Percentiles rank a stretch among this genome's conserved stretches.
Evolutionary conservation across 2,113 vertebrate species (phyloP).

Genomic region (Myrmecobius fasciatus): DNA sequence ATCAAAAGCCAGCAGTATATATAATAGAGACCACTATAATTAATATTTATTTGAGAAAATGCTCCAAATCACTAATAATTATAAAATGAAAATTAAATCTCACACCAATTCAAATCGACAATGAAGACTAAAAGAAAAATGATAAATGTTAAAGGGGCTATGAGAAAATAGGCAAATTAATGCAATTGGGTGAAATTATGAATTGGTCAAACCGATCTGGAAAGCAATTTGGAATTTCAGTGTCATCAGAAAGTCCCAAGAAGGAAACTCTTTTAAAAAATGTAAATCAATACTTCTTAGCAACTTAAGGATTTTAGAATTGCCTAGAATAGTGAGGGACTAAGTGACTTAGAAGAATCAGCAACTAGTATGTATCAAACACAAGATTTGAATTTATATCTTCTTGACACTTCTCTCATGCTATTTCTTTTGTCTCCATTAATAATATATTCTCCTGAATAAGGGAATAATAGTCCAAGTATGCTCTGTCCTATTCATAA

Average conservation of each 20-base stretch:
- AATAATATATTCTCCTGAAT: not conserved
- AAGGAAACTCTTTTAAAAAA: not conserved
- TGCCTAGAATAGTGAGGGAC: not conserved
- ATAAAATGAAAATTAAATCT: not conserved
- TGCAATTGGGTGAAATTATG: not conserved
- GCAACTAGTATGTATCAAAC: not conserved
- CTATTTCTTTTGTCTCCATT: not conserved
- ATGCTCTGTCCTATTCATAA: not conserved
- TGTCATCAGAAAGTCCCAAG: not conserved
- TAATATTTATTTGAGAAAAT: not conserved
- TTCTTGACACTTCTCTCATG: not conserved
- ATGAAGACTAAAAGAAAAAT: not conserved
- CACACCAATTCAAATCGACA: not conserved
- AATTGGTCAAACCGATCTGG: not conserved
- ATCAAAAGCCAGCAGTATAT: too few relatives aligned
- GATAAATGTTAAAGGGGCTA: not conserved
- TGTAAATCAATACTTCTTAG: not conserved
- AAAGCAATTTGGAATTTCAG: not conserved
- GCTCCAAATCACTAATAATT: not conserved
- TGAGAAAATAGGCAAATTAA: not conserved
- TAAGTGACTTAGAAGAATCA: not conserved
- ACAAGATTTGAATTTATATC: not conserved
- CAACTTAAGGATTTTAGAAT: not conserved
- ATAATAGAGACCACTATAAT: not conserved
- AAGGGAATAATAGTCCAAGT: not conserved